Evolutionary conservation across 2,888 invertebrate genomes (phyloP).

Genomic region (Plagiodera versicolora): DNA sequence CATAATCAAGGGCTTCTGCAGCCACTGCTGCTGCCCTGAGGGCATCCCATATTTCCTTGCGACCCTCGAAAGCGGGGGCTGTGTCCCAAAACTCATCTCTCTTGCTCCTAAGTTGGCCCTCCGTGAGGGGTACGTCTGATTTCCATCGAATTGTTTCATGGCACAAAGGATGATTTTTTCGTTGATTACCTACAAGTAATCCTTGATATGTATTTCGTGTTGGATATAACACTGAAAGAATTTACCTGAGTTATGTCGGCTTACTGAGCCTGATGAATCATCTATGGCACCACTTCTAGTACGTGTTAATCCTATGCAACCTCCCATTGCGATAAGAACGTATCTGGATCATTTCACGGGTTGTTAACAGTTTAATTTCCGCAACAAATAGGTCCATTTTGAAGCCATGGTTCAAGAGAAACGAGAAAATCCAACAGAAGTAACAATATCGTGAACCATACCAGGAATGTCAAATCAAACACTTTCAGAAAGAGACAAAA

Average conservation of each 20-base stretch:
- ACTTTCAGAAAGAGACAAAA: no score
- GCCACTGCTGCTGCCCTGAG: constrained; percentile 91
- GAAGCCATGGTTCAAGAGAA: constrained; percentile 48
- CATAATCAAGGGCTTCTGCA: constrained; percentile 88
- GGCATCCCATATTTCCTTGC: constrained; percentile 98
- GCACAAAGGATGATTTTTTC: constrained; percentile 93
- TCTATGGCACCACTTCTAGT: constrained; percentile 80
- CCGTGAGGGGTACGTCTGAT: constrained; percentile 95
- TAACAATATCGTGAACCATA: constrained; percentile 28
- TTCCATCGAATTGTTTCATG: constrained; percentile 96
- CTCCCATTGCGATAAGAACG: constrained; percentile 73
- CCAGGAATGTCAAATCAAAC: no score
- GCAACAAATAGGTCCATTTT: constrained; percentile 49
- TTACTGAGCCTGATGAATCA: constrained; percentile 78
- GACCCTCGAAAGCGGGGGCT: constrained; percentile 94
- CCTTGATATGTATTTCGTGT: constrained; percentile 3
- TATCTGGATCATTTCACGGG: constrained; percentile 57
- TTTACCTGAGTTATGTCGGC: constrained; percentile 80
- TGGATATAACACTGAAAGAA: constrained; percentile 21
- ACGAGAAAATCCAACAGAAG: constrained; percentile 28
- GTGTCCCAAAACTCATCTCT: constrained; percentile 99
- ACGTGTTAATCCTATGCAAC: constrained; percentile 84
- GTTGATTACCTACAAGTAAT: constrained; percentile 62
- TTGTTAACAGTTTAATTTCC: constrained; percentile 33
- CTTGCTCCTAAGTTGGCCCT: constrained; percentile 90